A percentile compares a stretch with the other conserved stretches of the same genome.
phyloP scores from a whole-genome alignment of 2,888 invertebrate species.

The Acholoe squamosa region DNA sequence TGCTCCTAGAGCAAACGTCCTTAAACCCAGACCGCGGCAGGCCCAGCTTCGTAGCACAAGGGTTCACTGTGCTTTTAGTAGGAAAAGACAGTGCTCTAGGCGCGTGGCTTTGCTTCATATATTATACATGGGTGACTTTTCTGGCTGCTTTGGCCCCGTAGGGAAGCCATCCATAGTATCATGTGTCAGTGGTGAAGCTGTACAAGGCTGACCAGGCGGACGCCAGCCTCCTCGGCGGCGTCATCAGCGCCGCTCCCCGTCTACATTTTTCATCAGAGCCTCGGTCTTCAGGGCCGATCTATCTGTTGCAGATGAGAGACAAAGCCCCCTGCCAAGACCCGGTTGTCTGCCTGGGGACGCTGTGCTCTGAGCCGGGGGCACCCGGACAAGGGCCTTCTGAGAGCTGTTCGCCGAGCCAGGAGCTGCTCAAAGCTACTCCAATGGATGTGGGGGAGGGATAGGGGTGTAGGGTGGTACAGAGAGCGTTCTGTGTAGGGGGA shows the following conservation, averaged over 20 bases:
- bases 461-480: not conserved
- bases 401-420: not conserved
- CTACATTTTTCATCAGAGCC: slow-evolving; percentile 40
- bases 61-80: not conserved
- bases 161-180: slow-evolving; percentile 55
- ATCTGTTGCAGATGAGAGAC: slow-evolving; percentile 54
- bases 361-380: not conserved
- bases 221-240: not conserved
- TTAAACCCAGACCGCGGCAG: not conserved
- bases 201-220: slow-evolving; percentile 34
- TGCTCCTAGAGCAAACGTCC: not conserved
- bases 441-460: not conserved
- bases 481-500: not conserved
- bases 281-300: slow-evolving; percentile 43
- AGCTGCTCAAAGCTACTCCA: not conserved
- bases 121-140: slow-evolving; percentile 52
- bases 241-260: slow-evolving; percentile 23
- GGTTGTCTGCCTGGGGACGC: slow-evolving; percentile 24
- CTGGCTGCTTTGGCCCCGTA: slow-evolving; percentile 18
- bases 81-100: not conserved
- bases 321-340: slow-evolving; percentile 31
- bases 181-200: slow-evolving; percentile 45
- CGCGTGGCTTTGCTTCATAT: slow-evolving; percentile 14
- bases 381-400: not conserved
- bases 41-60: not conserved